phyloP scores from a whole-genome alignment of 2,888 invertebrate genomes.

The Hyppa rectilinea region DNA sequence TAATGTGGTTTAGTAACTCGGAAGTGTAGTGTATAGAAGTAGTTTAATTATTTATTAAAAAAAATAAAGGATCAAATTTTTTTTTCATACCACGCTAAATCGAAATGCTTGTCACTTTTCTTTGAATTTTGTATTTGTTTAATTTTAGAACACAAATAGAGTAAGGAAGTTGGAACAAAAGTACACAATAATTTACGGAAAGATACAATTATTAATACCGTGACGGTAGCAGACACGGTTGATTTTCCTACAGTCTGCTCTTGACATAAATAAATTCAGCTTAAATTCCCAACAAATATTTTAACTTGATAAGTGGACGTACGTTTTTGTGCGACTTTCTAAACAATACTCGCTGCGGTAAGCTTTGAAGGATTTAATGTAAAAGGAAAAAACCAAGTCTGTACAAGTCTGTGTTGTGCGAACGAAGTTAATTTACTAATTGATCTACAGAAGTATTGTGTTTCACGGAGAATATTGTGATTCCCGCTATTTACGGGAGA shows the following conservation, averaged over 20 bases:
- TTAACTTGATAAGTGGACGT: slow-evolving; percentile 55
- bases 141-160: background rate
- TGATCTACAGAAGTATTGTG: slow-evolving; percentile 37
- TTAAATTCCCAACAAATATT: slow-evolving; percentile 48
- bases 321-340: slow-evolving; percentile 43
- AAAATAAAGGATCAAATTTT: background rate
- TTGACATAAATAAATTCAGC: slow-evolving; percentile 57
- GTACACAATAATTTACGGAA: slow-evolving; percentile 27
- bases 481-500: slow-evolving; percentile 12
- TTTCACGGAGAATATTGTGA: slow-evolving; percentile 4
- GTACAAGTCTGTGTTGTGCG: slow-evolving; percentile 30
- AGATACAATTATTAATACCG: slow-evolving; percentile 35
- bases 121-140: background rate
- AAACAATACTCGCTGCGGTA: slow-evolving; percentile 36
- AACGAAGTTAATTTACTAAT: slow-evolving; percentile 51
- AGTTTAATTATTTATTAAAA: background rate
- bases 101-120: background rate
- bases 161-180: slow-evolving; percentile 22
- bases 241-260: slow-evolving; percentile 55
- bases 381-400: slow-evolving; percentile 24
- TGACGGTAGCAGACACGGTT: slow-evolving; percentile 35
- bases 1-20: background rate
- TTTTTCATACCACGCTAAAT: background rate
- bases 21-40: too few relatives aligned
- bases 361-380: slow-evolving; percentile 12